These are phyloP conservation scores for Copsychus sechellarum DNA, from an alignment of 2,113 vertebrate species.

Conservation along the genomic window DNA sequence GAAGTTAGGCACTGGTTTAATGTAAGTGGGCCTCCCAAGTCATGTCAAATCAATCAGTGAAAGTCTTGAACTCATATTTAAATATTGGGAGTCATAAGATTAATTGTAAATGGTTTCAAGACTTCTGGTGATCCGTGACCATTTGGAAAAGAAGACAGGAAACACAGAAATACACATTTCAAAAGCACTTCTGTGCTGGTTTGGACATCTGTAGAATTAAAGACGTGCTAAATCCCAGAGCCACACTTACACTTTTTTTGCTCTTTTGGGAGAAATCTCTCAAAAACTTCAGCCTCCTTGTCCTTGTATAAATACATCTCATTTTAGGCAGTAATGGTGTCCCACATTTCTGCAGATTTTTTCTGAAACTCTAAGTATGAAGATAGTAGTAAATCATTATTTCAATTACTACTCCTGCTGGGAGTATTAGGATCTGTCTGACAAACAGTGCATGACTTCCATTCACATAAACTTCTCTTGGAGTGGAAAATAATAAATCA, in stretches of 20 bases:
- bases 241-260: background rate
- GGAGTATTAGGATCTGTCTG: background rate
- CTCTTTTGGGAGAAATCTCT: background rate
- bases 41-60: background rate
- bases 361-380: background rate
- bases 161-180: background rate
- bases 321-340: background rate
- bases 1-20: background rate
- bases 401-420: conserved; percentile 14
- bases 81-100: background rate
- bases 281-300: background rate
- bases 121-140: background rate
- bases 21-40: background rate
- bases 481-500: background rate
- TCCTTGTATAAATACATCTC: background rate
- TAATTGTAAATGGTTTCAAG: background rate
- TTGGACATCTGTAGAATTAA: background rate
- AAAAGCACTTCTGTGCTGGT: background rate
- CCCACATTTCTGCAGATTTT: background rate
- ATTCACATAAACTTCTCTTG: background rate
- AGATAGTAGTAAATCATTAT: conserved; percentile 5
- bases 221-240: background rate
- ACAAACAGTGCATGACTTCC: background rate
- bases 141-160: background rate
- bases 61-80: background rate